phyloP scores from a whole-genome alignment of 2,888 invertebrate genomes.

The Chorisops tibialis region DNA sequence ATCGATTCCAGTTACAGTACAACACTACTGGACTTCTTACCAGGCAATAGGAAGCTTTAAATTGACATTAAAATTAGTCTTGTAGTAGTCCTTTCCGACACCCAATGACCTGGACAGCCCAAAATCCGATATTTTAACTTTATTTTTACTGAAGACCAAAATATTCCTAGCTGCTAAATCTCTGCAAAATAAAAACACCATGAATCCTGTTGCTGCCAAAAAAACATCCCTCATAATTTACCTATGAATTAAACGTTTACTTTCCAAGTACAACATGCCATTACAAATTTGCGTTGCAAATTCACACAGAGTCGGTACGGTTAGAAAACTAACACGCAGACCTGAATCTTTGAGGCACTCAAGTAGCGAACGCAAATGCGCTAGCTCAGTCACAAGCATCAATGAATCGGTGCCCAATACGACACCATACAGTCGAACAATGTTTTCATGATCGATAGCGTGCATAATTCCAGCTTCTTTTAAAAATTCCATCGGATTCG shows the following conservation, averaged over 20 bases:
- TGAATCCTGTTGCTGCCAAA: neutral
- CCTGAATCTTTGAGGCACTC: conserved; percentile 95
- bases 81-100: conserved; percentile 98
- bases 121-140: conserved; percentile 98
- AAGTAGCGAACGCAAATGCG: conserved; percentile 87
- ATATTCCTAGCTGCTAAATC: conserved; percentile 98
- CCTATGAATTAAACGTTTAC: conserved; percentile 93
- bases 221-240: conserved; percentile 41
- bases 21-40: conserved; percentile 54
- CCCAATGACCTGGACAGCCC: conserved; percentile 93
- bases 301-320: conserved; percentile 87
- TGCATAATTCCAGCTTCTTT: conserved; percentile 99
- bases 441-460: conserved; percentile 93
- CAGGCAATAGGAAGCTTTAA: conserved; percentile 96
- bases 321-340: conserved; percentile 80
- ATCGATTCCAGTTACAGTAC: neutral
- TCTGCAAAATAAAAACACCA: conserved; percentile 50
- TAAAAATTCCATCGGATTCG: conserved; percentile 92
- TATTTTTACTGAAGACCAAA: conserved; percentile 91
- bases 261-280: conserved; percentile 97
- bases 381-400: conserved; percentile 85
- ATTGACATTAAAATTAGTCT: conserved; percentile 96
- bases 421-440: conserved; percentile 95
- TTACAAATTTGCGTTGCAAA: conserved; percentile 95
- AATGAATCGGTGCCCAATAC: conserved; percentile 88